These are phyloP conservation scores for Synanthedon vespiformis DNA, from an alignment of 2,888 invertebrate genomes.

Conservation along the genomic window DNA sequence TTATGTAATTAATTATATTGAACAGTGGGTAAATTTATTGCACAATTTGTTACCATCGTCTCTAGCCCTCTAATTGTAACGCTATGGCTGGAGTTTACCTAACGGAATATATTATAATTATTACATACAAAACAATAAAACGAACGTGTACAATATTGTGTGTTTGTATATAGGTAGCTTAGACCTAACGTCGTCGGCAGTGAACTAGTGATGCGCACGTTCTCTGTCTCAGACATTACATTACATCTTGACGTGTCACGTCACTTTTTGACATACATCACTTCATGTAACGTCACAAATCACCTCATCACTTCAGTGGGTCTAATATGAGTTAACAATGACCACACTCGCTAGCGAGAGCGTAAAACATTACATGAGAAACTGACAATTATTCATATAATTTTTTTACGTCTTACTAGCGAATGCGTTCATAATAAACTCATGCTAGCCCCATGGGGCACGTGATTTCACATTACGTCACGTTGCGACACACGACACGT, in stretches of 20 bases:
- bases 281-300: too few relatives aligned
- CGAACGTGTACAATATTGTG: conserved; percentile 22
- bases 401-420: too few relatives aligned
- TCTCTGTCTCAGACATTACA: conserved; percentile 17
- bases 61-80: conserved; percentile 43
- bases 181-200: conserved; percentile 46
- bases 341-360: too few relatives aligned
- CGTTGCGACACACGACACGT: too few relatives aligned
- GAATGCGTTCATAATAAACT: too few relatives aligned
- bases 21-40: conserved; percentile 56
- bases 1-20: conserved; percentile 36
- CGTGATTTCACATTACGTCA: too few relatives aligned
- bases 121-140: conserved; percentile 20
- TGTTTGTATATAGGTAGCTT: conserved; percentile 40
- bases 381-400: too few relatives aligned
- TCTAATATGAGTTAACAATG: too few relatives aligned
- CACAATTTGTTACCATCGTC: conserved; percentile 40
- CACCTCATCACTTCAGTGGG: too few relatives aligned
- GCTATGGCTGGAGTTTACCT: conserved; percentile 36
- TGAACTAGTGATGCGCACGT: conserved; percentile 38
- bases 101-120: conserved; percentile 18
- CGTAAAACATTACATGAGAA: too few relatives aligned
- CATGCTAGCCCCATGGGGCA: too few relatives aligned
- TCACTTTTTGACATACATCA: neutral
- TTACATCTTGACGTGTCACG: conserved; percentile 5